Base-by-base conservation (phyloP, 2,888 invertebrate genomes). In the Melipona bicolor region DNA sequence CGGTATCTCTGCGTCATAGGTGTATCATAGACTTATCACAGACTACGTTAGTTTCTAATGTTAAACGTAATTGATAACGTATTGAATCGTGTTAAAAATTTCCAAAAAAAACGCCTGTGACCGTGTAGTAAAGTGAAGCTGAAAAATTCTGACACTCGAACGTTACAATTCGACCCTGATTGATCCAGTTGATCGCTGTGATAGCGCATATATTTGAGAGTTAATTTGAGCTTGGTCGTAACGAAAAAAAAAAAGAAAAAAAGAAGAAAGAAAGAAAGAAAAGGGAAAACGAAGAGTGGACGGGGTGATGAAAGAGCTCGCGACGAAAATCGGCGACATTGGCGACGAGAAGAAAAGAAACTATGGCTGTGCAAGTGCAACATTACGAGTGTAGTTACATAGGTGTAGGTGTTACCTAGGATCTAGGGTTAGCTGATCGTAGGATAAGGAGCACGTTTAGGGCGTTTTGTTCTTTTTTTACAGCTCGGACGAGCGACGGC, bases 331-430 rank as follows among this genome's bases (percentile, higher is more conserved):
- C 71, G 72, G 72, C 73, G 79, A 81, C 88, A 88, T 78, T 87
- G 88, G 87, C 87, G 87, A 88, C 90, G 90, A 76, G 68, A 84
- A 79, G 83, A 62, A 92, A 93, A 91, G 91, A 91, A 93, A 94
- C 93, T 92, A 94, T 93, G 94, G 94, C 94, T 94, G 94, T 94
- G 94, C 94, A 94, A 93, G 94, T 92, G 92, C 27, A 94, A 94
- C 91, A 94, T 93, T 93, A 93, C 91, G 94, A 93, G 91, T 92
- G 94, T 94, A 93, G 91, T 94, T 93, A 91, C 89, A 90, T 94
- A 93, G 92, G 91, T 87, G 91, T 93, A 93, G 93, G 92, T 93
- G 93, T 94, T 93, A 93, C 92, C 93, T 94, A 93, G 92, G 91
- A 90, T 93, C 91, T 93, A 93, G 92, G 90, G 88, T 94, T 93